Percentiles rank a stretch among this genome's conserved stretches.
These are phyloP conservation scores for Lophotis ruficrista DNA, from an alignment of 2,113 vertebrate genomes.

Conservation along the genomic window DNA sequence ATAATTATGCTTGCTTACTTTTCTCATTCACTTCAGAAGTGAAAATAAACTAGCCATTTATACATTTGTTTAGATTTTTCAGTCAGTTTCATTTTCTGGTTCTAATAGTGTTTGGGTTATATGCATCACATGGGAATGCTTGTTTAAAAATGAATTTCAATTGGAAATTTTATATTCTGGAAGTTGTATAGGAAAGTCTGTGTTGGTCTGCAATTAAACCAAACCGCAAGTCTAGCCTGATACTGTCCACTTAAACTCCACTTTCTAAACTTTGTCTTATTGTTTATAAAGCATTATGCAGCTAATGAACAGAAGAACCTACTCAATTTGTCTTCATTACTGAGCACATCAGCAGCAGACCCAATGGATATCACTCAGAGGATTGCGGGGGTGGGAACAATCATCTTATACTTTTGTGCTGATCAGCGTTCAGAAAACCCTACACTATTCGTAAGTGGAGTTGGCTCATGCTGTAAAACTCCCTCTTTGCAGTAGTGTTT, in stretches of 20 bases:
- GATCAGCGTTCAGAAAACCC: neutral
- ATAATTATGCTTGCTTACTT: slow-evolving; percentile 20
- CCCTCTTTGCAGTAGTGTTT: neutral
- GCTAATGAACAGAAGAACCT: slow-evolving; percentile 21
- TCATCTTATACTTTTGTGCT: neutral
- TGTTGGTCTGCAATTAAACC: neutral
- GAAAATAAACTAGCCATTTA: slow-evolving; percentile 33
- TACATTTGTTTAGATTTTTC: neutral
- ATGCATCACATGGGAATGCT: neutral
- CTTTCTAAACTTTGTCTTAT: neutral
- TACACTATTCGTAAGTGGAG: neutral
- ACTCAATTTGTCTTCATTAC: slow-evolving; percentile 62
- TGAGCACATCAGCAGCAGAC: slow-evolving; percentile 6
- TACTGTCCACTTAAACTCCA: neutral
- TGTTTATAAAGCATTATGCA: slow-evolving; percentile 32
- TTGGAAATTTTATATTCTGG: slow-evolving; percentile 13
- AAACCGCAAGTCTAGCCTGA: neutral
- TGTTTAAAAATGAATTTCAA: slow-evolving; percentile 36
- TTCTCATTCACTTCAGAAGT: neutral
- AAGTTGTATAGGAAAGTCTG: neutral
- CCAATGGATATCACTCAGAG: neutral
- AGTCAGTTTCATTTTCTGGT: neutral
- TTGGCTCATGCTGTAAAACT: neutral
- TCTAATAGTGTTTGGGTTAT: slow-evolving; percentile 26
- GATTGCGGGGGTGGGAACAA: neutral